Percentiles rank a stretch among this genome's conserved stretches.
phyloP scores from a whole-genome alignment of 2,888 invertebrate genomes.

The Venusia cambrica region DNA sequence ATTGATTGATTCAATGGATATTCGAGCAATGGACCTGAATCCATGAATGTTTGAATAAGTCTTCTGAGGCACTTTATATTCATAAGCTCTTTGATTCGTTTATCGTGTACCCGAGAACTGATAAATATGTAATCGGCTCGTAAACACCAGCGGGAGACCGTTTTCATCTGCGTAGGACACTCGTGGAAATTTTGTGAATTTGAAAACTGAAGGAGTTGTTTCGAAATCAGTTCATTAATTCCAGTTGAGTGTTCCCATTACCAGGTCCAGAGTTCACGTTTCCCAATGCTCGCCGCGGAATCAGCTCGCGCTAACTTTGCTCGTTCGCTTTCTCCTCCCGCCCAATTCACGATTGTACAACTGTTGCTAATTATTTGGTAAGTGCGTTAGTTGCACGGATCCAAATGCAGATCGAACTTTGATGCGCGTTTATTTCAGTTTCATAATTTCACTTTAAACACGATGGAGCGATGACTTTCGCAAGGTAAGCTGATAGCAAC shows the following conservation, averaged over 20 bases:
- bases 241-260: conserved; percentile 41
- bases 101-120: conserved; percentile 55
- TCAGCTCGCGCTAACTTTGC: conserved; percentile 54
- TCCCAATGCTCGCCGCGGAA: conserved; percentile 50
- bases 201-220: conserved; percentile 43
- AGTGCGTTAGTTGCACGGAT: conserved; percentile 10
- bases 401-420: conserved; percentile 3
- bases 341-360: conserved; percentile 41
- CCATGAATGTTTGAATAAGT: conserved; percentile 43
- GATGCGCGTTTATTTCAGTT: background rate
- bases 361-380: conserved; percentile 40
- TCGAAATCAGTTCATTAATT: conserved; percentile 44
- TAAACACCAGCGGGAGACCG: conserved; percentile 42
- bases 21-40: conserved; percentile 45
- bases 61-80: conserved; percentile 63
- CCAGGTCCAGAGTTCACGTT: conserved; percentile 51
- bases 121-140: conserved; percentile 62
- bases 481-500: too few species aligned
- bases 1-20: conserved; percentile 34
- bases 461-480: too few species aligned
- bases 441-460: too few species aligned
- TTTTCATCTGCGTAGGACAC: conserved; percentile 43
- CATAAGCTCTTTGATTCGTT: conserved; percentile 59
- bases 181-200: conserved; percentile 51
- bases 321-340: conserved; percentile 55